Percentiles rank a stretch among this genome's conserved stretches.
Evolutionary conservation across 2,888 invertebrate species (phyloP).

Genomic region (Apamea sordens): DNA sequence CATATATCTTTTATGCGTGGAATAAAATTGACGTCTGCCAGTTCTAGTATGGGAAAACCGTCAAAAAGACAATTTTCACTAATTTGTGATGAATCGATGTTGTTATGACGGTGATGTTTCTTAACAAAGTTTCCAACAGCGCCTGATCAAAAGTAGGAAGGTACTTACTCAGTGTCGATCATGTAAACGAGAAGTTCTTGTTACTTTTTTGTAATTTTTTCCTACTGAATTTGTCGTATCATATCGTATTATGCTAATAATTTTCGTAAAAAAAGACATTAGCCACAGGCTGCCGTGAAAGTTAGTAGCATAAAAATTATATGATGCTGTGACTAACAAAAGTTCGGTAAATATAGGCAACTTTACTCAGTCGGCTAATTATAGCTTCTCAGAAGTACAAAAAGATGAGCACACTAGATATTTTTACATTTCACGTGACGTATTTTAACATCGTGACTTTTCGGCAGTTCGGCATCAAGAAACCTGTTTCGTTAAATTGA

Average conservation of each 20-base stretch:
- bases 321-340: slow-evolving; percentile 39
- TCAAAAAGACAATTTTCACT: neutral
- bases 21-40: too few species aligned
- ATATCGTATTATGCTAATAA: slow-evolving; percentile 6
- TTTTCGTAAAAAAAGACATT: slow-evolving; percentile 16
- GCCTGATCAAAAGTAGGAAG: neutral
- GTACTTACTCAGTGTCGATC: neutral
- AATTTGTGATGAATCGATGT: slow-evolving; percentile 29
- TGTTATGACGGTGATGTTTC: slow-evolving; percentile 5
- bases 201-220: neutral
- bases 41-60: too few species aligned
- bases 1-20: too few species aligned
- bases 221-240: neutral
- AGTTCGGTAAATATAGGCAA: slow-evolving; percentile 41
- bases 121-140: slow-evolving; percentile 27
- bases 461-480: neutral
- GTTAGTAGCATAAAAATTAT: slow-evolving; percentile 23
- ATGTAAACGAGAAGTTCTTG: neutral
- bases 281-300: slow-evolving; percentile 9
- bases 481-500: neutral
- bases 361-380: slow-evolving; percentile 43
- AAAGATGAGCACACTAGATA: slow-evolving; percentile 44
- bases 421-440: slow-evolving; percentile 49
- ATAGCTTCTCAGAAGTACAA: slow-evolving; percentile 46
- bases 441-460: slow-evolving; percentile 12